Evolutionary conservation across 2,113 vertebrate species (phyloP).

Genomic region (Alligator mississippiensis): DNA sequence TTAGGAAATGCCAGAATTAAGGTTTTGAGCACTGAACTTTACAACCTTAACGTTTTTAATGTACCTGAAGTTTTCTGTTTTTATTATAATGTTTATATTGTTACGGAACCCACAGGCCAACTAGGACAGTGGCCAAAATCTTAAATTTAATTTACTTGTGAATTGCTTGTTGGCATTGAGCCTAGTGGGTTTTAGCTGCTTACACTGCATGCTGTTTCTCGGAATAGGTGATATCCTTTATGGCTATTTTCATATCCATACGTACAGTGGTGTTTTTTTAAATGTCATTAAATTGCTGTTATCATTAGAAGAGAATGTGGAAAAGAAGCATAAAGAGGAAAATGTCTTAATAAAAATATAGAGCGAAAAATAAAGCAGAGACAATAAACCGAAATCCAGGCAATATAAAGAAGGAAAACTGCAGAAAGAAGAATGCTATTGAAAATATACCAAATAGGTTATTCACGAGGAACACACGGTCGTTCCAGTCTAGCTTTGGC

Average conservation of each 20-base stretch:
- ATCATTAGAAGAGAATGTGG: not conserved
- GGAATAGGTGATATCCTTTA: not conserved
- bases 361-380: not conserved
- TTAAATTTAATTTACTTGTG: not conserved
- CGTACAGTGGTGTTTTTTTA: not conserved
- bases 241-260: not conserved
- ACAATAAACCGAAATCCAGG: not conserved
- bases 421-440: not conserved
- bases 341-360: not conserved
- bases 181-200: not conserved
- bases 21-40: not conserved
- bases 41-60: not conserved
- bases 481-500: not conserved
- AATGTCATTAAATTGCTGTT: not conserved
- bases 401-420: not conserved
- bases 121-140: not conserved
- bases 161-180: too few relatives aligned
- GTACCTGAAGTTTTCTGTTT: not conserved
- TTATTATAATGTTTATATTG: not conserved
- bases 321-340: not conserved
- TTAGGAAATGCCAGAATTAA: not conserved
- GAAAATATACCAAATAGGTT: not conserved
- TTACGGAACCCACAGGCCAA: not conserved
- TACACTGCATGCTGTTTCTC: accelerated
- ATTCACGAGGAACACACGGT: not conserved